These are phyloP conservation scores for Clarias macrocephalus DNA, from an alignment of 2,113 vertebrate genomes.

Conservation along the genomic window DNA sequence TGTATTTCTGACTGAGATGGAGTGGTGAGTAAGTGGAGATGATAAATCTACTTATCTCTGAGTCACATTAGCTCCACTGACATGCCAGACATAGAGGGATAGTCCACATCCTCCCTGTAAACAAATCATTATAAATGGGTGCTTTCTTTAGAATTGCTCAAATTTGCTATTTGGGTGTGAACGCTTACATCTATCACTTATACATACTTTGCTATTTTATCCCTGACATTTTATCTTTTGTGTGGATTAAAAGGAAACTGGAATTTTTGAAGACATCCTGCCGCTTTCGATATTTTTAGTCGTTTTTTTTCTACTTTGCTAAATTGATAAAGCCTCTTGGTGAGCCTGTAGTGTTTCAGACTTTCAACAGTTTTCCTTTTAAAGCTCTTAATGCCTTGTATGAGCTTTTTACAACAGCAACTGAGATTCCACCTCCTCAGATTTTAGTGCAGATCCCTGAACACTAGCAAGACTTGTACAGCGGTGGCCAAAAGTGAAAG, in stretches of 20 bases:
- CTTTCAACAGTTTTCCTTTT: not conserved
- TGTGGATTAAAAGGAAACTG: not conserved
- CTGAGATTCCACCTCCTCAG: not conserved
- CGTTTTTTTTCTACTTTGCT: not conserved
- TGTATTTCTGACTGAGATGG: conserved; percentile 40
- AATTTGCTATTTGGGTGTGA: not conserved
- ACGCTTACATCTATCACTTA: not conserved
- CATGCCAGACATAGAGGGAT: conserved; percentile 34
- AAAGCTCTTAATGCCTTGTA: not conserved
- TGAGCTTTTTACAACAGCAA: not conserved
- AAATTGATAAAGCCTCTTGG: not conserved
- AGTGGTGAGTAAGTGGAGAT: conserved; percentile 44
- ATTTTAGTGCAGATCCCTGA: not conserved
- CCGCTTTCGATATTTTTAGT: not conserved
- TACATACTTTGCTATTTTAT: not conserved
- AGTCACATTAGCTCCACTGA: conserved; percentile 41
- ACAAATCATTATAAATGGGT: not conserved
- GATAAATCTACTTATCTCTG: conserved; percentile 54
- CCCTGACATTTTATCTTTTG: not conserved
- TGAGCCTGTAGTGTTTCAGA: not conserved
- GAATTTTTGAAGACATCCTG: not conserved
- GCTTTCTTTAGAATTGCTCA: not conserved
- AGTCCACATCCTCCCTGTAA: conserved; percentile 16
- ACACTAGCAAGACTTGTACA: no score
- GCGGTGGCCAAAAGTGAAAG: no score